Evolutionary conservation across 30 jellyfish, hydroid and myxozoan species (phyloP).

Genomic region (Calvadosia cruxmelitensis): DNA sequence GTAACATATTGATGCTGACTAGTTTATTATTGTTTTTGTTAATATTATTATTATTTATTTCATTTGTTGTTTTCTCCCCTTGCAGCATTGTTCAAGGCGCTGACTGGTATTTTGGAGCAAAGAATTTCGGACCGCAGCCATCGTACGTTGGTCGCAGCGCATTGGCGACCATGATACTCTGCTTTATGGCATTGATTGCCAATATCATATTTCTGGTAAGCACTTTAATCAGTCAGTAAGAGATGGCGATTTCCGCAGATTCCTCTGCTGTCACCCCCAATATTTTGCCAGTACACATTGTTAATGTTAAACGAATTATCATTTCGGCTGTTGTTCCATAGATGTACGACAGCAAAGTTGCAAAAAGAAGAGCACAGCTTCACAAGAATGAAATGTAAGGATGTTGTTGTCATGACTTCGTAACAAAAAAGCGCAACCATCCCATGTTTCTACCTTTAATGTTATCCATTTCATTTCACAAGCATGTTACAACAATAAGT

Average conservation of each 20-base stretch:
- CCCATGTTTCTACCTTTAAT: too few relatives aligned
- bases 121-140: slow-evolving; percentile 43
- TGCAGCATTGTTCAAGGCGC: slow-evolving; percentile 61
- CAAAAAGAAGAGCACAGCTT: slow-evolving; percentile 41
- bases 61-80: background rate
- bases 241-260: too few relatives aligned
- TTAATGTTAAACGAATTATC: too few relatives aligned
- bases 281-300: background rate
- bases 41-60: too few relatives aligned
- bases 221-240: too few relatives aligned
- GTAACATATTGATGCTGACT: background rate
- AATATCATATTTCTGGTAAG: slow-evolving; percentile 35
- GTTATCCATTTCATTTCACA: too few relatives aligned
- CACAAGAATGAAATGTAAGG: slow-evolving; percentile 58
- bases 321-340: too few relatives aligned
- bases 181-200: slow-evolving; percentile 34
- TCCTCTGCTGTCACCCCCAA: background rate
- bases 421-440: too few relatives aligned
- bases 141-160: slow-evolving; percentile 52
- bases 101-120: slow-evolving; percentile 74
- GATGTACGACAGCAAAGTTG: slow-evolving; percentile 61
- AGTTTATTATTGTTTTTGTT: too few relatives aligned
- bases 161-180: slow-evolving; percentile 52
- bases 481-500: too few relatives aligned
- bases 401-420: background rate